These are phyloP conservation scores for Melinaea menophilus DNA, from an alignment of 2,888 invertebrate genomes.

Conservation along the genomic window DNA sequence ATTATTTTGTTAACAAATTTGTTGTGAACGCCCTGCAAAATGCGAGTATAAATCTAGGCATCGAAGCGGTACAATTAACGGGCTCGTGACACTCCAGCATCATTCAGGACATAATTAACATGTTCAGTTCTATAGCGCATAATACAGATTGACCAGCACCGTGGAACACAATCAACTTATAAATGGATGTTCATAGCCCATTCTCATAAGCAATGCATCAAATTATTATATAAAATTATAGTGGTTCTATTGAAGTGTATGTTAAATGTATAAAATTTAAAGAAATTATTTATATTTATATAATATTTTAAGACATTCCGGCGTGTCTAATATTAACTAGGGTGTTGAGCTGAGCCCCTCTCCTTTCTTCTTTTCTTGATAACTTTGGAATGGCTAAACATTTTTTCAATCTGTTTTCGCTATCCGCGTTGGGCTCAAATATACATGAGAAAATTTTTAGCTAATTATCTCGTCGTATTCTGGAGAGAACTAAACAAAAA, in stretches of 20 bases:
- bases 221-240: constrained; percentile 7
- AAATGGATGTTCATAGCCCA: constrained; percentile 35
- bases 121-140: constrained; percentile 42
- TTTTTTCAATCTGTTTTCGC: too few relatives aligned
- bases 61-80: constrained; percentile 47
- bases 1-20: constrained; percentile 24
- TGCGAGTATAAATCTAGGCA: constrained; percentile 28
- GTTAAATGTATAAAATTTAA: background rate
- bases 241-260: background rate
- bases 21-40: constrained; percentile 21
- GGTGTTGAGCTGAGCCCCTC: too few relatives aligned
- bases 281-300: background rate
- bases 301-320: too few relatives aligned
- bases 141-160: constrained; percentile 39
- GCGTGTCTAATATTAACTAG: too few relatives aligned
- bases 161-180: constrained; percentile 45
- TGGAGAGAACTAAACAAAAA: too few relatives aligned
- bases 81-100: constrained; percentile 51
- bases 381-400: too few relatives aligned
- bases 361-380: too few relatives aligned
- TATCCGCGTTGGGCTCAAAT: too few relatives aligned
- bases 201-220: constrained; percentile 26
- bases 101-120: constrained; percentile 58
- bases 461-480: too few relatives aligned
- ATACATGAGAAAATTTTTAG: too few relatives aligned